Evolutionary conservation across 2,113 vertebrate species (phyloP).

Genomic region (Odobenus rosmarus): DNA sequence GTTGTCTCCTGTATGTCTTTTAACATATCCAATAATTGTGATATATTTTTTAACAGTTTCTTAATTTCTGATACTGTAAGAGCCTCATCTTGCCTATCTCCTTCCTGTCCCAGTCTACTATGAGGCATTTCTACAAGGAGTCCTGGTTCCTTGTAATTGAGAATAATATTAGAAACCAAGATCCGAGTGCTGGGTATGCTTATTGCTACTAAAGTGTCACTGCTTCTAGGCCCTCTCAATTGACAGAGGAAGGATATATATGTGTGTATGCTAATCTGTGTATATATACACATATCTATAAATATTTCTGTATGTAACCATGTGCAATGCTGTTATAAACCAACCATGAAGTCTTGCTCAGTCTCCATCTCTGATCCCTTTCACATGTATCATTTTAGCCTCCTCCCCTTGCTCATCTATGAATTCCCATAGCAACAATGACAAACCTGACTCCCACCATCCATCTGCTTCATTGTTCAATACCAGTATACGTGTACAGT

Average conservation of each 20-base stretch:
- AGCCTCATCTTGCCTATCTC: not conserved
- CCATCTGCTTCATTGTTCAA: not conserved
- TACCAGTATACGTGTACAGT: not conserved
- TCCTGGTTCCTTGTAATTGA: not conserved
- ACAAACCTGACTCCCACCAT: not conserved
- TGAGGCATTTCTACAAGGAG: not conserved
- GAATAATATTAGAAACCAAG: not conserved
- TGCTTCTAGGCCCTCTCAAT: not conserved
- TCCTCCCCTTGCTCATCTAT: not conserved
- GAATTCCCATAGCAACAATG: not conserved
- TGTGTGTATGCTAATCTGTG: not conserved
- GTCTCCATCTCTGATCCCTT: not conserved
- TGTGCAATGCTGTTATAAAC: not conserved
- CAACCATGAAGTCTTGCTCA: not conserved
- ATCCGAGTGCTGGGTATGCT: not conserved
- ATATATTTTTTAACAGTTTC: not conserved
- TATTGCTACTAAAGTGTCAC: not conserved
- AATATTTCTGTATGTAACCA: not conserved
- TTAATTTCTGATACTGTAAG: not conserved
- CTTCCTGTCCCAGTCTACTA: not conserved
- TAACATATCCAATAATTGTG: not conserved
- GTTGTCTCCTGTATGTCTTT: not conserved
- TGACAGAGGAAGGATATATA: not conserved
- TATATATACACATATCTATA: not conserved
- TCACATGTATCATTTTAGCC: not conserved